A percentile compares a stretch with the other conserved stretches of the same genome.
phyloP scores from a whole-genome alignment of 2,888 invertebrate species.

The Anticlea derivata region DNA sequence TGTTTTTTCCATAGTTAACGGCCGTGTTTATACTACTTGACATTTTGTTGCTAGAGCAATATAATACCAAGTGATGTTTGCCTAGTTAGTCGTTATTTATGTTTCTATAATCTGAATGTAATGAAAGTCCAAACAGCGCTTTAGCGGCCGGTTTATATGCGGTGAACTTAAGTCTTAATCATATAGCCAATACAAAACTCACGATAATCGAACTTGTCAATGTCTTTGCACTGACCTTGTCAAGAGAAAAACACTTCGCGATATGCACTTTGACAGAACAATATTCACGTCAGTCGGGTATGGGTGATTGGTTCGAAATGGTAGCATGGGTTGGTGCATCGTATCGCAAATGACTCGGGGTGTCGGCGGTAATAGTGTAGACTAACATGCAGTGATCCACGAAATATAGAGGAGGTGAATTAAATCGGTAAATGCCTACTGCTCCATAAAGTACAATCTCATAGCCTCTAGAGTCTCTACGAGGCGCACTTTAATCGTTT shows the following conservation, averaged over 20 bases:
- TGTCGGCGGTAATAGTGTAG: slow-evolving; percentile 42
- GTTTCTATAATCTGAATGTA: not conserved
- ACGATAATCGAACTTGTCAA: slow-evolving; percentile 44
- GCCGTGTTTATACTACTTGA: no score
- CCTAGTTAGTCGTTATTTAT: no score
- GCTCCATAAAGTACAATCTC: no score
- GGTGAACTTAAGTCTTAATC: not conserved
- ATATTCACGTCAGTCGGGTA: slow-evolving; percentile 61
- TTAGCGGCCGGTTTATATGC: no score
- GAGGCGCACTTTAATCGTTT: no score
- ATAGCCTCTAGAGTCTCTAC: no score
- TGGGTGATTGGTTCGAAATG: slow-evolving; percentile 68
- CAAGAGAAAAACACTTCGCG: slow-evolving; percentile 21
- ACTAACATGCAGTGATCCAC: slow-evolving; percentile 26
- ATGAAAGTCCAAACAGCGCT: not conserved
- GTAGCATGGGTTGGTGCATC: slow-evolving; percentile 50
- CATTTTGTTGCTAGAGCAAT: no score
- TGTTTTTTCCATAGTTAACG: no score
- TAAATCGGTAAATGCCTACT: not conserved
- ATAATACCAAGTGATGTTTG: no score
- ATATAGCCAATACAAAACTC: slow-evolving; percentile 15
- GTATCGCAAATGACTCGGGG: slow-evolving; percentile 40
- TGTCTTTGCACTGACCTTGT: slow-evolving; percentile 35
- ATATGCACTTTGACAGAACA: slow-evolving; percentile 38
- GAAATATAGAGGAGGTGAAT: slow-evolving; percentile 37